Base-by-base conservation (phyloP, 2,888 invertebrate species). In the Aromia moschata region DNA sequence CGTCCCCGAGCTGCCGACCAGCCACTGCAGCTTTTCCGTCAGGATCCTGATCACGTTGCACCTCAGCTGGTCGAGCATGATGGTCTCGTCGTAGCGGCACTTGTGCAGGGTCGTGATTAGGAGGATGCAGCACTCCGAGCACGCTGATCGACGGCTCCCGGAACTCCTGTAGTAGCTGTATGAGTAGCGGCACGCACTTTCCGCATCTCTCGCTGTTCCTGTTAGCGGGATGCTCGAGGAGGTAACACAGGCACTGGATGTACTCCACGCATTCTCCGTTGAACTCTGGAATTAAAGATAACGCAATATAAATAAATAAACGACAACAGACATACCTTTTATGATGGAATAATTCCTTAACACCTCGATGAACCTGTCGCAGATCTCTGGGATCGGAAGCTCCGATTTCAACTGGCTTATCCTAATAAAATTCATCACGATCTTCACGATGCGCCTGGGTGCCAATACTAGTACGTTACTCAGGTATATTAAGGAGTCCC, bases 381-480 rank as follows among this genome's bases (percentile, higher is more conserved):
- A 76, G 9, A 79, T 76, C 43, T 75, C 74, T 4, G 67, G 70
- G 10, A 79, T 66, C 0, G 80, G 80, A 46, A 80, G 56, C 60
- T 80, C 80, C 0, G 79, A 78, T 51, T 73, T 72, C 12, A 75
- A 59, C 25, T 70, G 70, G 38, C 72, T 71, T 2, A 74, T 69
- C 53, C 64, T 65, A 11, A 73, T 69, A 33, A 79, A 74, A 60
- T 79, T 79, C 70, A 78, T 73, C 1, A 79, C 70, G 17, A 80
- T 78, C 70, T 77, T 78, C 7, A 77, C 74, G n/a, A 80, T 66
- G 37, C 68, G 69, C 49, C 70, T 71, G 0, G 79, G 79, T 2
- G 76, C 68, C 2, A 79, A 47, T 2, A 72, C 58, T 7, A 79
- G 62, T 16, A 80, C 68, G 31, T 74, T 74, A 20, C 73, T 73